phyloP scores from a whole-genome alignment of 2,888 invertebrate species.

The Eristalis intricaria region DNA sequence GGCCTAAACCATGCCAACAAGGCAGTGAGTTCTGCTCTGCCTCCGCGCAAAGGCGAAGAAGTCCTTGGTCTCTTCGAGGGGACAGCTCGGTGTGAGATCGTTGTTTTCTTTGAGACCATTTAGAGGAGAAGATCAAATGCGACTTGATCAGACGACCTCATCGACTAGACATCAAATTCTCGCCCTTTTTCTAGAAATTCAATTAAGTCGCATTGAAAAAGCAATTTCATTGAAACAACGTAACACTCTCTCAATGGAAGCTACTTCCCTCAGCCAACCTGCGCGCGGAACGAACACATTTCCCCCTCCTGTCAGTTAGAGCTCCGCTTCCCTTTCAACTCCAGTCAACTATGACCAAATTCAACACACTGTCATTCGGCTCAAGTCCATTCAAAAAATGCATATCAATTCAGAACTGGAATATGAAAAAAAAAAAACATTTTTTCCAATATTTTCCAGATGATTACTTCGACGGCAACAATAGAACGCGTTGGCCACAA shows the following conservation, averaged over 20 bases:
- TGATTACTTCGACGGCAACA: slow-evolving; percentile 56
- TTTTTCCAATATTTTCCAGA: slow-evolving; percentile 65
- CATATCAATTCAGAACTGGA: slow-evolving; percentile 5
- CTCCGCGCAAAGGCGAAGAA: too few species aligned
- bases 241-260: neutral
- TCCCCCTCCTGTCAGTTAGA: neutral
- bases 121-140: too few species aligned
- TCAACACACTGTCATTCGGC: neutral
- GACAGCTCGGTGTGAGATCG: too few species aligned
- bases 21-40: too few species aligned
- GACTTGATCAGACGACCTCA: too few species aligned
- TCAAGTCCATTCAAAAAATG: slow-evolving; percentile 12
- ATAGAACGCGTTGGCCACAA: slow-evolving; percentile 3
- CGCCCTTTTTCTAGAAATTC: too few species aligned
- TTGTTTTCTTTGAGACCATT: too few species aligned
- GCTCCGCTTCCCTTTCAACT: neutral
- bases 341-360: slow-evolving; percentile 56
- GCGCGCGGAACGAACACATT: neutral
- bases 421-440: neutral
- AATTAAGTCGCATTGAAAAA: too few species aligned
- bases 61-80: too few species aligned
- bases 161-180: too few species aligned
- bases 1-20: too few species aligned
- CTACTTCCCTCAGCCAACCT: neutral
- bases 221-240: too few species aligned